These are phyloP conservation scores for Rhopalosiphum padi DNA, from an alignment of 1,140 invertebrate species.

Conservation along the genomic window DNA sequence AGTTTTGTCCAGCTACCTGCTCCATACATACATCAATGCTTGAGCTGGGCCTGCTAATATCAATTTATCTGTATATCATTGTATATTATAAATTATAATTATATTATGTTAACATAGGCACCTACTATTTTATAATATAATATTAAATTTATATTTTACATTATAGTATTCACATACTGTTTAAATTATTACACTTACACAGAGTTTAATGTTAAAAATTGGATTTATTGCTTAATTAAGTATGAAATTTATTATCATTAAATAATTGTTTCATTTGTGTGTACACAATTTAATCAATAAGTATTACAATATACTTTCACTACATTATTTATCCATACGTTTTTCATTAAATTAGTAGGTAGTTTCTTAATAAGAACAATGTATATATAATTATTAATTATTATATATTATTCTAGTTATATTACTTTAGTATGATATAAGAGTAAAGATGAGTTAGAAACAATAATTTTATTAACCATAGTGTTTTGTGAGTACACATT, in stretches of 20 bases:
- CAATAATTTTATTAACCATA: background rate
- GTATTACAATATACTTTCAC: background rate
- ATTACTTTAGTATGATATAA: background rate
- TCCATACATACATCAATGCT: background rate
- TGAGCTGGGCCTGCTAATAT: background rate
- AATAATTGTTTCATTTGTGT: background rate
- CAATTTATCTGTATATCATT: background rate
- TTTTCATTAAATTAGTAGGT: background rate
- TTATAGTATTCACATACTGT: background rate
- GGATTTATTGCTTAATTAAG: background rate
- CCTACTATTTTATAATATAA: background rate
- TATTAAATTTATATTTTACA: background rate
- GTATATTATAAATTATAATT: too few relatives aligned
- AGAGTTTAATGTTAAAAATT: background rate
- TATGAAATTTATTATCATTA: background rate
- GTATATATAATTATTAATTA: background rate
- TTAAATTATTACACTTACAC: background rate
- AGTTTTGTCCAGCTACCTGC: background rate
- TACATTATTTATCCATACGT: background rate
- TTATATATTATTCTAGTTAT: background rate
- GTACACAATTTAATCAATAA: background rate
- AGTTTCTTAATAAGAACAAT: conserved; percentile 13
- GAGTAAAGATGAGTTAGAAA: background rate
- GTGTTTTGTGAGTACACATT: background rate
- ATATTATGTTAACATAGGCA: background rate